Conservation (phyloP, 1,140 invertebrate species). For the Drosophila mayri region DNA sequence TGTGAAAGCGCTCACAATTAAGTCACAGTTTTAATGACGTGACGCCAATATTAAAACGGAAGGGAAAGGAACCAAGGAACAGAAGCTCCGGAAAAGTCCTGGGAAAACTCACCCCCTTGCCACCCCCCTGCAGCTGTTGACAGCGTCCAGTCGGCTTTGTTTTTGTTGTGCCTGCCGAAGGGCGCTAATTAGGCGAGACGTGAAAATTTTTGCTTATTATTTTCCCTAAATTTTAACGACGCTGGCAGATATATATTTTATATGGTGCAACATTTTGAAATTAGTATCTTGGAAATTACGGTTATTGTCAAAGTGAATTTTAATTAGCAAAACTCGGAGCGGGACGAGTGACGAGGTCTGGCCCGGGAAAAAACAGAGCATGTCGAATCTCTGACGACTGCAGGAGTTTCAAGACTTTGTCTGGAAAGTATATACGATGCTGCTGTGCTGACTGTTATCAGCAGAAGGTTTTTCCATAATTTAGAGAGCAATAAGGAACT, state of each 20-base stretch:
- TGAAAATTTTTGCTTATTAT: slow-evolving; percentile 83
- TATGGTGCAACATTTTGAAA: slow-evolving; percentile 80
- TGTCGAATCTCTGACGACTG: slow-evolving; percentile 28
- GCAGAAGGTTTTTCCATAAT: background rate
- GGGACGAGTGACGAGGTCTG: slow-evolving; percentile 11
- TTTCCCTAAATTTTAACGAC: slow-evolving; percentile 80
- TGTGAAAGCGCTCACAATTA: slow-evolving; percentile 75
- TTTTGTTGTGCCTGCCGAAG: slow-evolving; percentile 33
- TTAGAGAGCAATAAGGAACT: background rate
- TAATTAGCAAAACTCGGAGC: slow-evolving; percentile 54
- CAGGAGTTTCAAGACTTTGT: background rate
- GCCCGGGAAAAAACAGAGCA: slow-evolving; percentile 8
- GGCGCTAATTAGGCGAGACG: slow-evolving; percentile 77
- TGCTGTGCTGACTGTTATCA: background rate
- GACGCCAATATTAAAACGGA: slow-evolving; percentile 73
- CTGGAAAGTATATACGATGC: background rate
- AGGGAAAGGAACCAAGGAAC: slow-evolving; percentile 9
- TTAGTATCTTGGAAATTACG: slow-evolving; percentile 78
- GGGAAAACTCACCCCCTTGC: slow-evolving; percentile 33
- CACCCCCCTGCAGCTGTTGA: slow-evolving; percentile 63
- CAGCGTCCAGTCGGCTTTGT: slow-evolving; percentile 58
- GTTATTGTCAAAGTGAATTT: slow-evolving; percentile 77
- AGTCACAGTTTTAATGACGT: slow-evolving; percentile 77
- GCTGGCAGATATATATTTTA: slow-evolving; percentile 69
- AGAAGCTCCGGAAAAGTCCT: slow-evolving; percentile 33